Percentiles rank a stretch among this genome's conserved stretches.
Conservation (phyloP, 2,888 invertebrate species). For the Gymnoscelis rufifasciata region DNA sequence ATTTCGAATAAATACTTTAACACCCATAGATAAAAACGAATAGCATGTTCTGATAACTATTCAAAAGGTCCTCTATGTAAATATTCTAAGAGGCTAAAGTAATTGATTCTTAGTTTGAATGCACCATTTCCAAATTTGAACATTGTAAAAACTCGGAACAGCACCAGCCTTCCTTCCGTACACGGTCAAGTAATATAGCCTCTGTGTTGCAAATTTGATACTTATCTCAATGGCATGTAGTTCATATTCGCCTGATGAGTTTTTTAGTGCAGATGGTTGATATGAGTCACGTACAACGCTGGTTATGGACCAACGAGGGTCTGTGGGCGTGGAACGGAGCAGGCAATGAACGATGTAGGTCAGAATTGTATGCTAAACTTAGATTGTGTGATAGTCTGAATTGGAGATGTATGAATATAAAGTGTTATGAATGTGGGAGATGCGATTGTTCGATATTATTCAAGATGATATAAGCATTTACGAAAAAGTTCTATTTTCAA, state of each 20-base stretch:
- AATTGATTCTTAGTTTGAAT: too few relatives aligned
- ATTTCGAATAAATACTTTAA: too few relatives aligned
- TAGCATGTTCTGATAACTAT: too few relatives aligned
- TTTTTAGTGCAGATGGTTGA: slow-evolving; percentile 10
- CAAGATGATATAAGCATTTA: too few relatives aligned
- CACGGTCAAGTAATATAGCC: slow-evolving; percentile 19
- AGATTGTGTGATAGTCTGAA: slow-evolving; percentile 17
- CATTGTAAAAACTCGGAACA: too few relatives aligned
- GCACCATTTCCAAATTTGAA: too few relatives aligned
- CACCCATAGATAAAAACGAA: too few relatives aligned
- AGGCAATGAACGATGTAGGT: slow-evolving; percentile 25
- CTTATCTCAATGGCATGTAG: slow-evolving; percentile 9
- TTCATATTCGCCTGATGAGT: slow-evolving; percentile 11
- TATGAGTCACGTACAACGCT: slow-evolving; percentile 26
- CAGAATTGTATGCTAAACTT: slow-evolving; percentile 25
- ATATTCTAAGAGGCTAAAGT: too few relatives aligned
- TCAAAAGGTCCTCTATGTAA: too few relatives aligned
- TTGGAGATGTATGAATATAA: slow-evolving; percentile 8
- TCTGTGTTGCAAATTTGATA: slow-evolving; percentile 10
- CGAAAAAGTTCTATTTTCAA: too few relatives aligned
- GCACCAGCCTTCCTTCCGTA: slow-evolving; percentile 16
- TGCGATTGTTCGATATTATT: neutral
- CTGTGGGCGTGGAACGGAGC: slow-evolving; percentile 26
- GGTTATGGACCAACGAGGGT: slow-evolving; percentile 19
- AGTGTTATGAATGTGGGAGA: neutral